Conservation (phyloP, 2,888 invertebrate genomes). For the Nephrotoma appendiculata region DNA sequence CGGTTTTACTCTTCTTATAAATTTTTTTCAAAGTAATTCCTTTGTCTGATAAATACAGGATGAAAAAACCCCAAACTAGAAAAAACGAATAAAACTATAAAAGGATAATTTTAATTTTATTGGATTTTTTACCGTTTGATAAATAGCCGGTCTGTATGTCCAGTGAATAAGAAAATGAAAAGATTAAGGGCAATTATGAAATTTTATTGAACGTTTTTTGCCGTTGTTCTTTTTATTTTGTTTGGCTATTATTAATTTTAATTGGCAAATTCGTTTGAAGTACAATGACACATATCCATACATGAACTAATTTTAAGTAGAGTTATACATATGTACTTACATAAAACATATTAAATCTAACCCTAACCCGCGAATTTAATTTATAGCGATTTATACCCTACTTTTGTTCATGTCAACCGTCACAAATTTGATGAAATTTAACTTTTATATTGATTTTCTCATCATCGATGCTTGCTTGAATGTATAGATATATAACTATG, state of each 20-base stretch:
- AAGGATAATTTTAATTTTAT: neutral
- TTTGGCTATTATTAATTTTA: neutral
- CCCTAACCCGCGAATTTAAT: neutral
- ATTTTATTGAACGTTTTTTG: neutral
- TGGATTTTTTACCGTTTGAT: neutral
- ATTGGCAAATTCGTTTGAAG: neutral
- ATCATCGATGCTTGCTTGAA: neutral
- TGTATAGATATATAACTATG: neutral
- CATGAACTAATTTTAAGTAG: neutral
- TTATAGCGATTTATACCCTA: neutral
- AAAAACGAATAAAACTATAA: neutral
- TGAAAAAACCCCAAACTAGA: neutral
- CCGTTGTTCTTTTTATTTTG: neutral
- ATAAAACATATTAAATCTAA: neutral
- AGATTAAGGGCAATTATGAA: slow-evolving; percentile 1
- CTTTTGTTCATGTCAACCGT: neutral
- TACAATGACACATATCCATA: neutral
- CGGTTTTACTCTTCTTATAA: neutral
- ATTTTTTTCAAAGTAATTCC: neutral
- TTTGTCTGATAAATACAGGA: neutral
- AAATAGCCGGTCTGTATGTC: neutral
- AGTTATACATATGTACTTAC: neutral
- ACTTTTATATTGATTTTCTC: neutral
- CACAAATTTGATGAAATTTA: neutral
- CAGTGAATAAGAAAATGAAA: slow-evolving; percentile 1